Conservation (phyloP, 2,113 vertebrate species). For the Pterocles orientalis region DNA sequence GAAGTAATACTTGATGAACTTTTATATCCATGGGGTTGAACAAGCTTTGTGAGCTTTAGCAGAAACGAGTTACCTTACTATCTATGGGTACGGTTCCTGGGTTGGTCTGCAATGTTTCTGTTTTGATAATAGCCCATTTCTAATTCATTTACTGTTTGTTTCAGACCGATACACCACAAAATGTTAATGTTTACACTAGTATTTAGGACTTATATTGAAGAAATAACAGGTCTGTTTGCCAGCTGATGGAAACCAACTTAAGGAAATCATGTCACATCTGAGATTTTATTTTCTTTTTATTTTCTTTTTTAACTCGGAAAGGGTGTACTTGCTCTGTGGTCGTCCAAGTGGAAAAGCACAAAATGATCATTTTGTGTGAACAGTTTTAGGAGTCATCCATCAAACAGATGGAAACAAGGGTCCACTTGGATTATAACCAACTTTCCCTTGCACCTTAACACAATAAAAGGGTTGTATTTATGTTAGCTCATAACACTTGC, state of each 20-base stretch:
- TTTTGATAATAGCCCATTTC: background rate
- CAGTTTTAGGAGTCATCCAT: background rate
- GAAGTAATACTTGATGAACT: background rate
- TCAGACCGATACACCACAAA: background rate
- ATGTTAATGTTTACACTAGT: background rate
- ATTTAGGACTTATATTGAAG: background rate
- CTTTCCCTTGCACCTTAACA: background rate
- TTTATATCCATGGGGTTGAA: background rate
- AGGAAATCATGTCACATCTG: background rate
- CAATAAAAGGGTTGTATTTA: background rate
- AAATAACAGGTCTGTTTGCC: background rate
- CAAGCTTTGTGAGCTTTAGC: background rate
- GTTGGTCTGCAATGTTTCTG: background rate
- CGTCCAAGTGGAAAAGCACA: background rate
- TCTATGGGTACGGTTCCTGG: background rate
- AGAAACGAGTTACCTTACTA: fast-evolving
- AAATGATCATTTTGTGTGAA: background rate
- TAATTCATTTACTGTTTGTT: background rate
- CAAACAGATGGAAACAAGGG: background rate
- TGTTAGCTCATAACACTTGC: background rate
- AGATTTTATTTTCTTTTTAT: background rate
- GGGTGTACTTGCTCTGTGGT: background rate
- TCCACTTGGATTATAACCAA: background rate
- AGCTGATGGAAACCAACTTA: background rate
- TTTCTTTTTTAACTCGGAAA: background rate